Evolutionary conservation across 2,113 vertebrate genomes (phyloP), one percentile per base, ranked within the genome.

Genomic region (Labeo rohita): DNA sequence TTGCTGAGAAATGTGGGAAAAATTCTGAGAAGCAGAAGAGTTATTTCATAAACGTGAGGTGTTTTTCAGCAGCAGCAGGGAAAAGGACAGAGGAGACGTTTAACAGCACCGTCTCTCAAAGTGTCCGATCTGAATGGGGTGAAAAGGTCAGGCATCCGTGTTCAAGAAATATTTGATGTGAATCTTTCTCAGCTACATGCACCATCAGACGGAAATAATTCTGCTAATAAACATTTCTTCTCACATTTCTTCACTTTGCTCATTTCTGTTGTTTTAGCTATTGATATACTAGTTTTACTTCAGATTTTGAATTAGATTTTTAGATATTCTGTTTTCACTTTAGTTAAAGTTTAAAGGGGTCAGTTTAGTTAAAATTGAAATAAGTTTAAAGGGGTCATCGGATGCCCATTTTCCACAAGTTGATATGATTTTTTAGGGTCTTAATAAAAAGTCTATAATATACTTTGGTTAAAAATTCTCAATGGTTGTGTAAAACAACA

Each of bases 81-180:
- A 72, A 85, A 59, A 21, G 11, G 9, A 23, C 75, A 49, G 3
- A 15, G 18, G 45, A 72, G 54, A 34, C 36, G 3, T 23, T 8
- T 52, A n/a, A 72, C 13, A 3, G 7, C 11, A 15, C 10, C 6
- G 43, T 47, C 43, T n/a, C 23, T 49, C 28, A 73, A 72, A 39
- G 28, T 1, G 13, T 73, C 36, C 8, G 80, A 6, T 63, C 16
- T 47, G 2, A 82, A 2, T 1, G 4, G 23, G 8, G 16, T 68
- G 36, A 63, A 59, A 80, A 80, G 9, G 65, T 86, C 54, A 79
- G 80, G 12, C 6, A 16, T 56, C 54, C 6, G 4, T 56, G 65
- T 68, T 36, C 5, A 68, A 28, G 65, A 36, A 68, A 34, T 36
- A 21, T 59, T 59, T 59, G 56, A 21, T 59, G 39, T 39, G 39